These are phyloP conservation scores for Colius striatus DNA, from an alignment of 2,113 vertebrate genomes.

Conservation along the genomic window DNA sequence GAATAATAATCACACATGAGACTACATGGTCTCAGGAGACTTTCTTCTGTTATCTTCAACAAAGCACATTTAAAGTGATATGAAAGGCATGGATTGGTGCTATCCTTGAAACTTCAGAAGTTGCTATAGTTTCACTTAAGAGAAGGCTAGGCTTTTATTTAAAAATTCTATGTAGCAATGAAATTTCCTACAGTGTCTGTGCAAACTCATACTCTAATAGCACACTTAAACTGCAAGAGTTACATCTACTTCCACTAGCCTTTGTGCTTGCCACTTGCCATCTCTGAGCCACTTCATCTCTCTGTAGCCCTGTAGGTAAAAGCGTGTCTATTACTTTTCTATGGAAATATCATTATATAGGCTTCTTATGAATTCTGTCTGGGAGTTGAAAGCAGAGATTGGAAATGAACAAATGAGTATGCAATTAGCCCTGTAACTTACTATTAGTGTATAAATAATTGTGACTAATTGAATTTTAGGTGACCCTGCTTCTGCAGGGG, in stretches of 20 bases:
- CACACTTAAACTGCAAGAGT: too few relatives aligned
- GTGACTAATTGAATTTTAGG: not conserved
- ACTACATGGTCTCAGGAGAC: slow-evolving; percentile 3
- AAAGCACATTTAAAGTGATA: not conserved
- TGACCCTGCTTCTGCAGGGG: too few relatives aligned
- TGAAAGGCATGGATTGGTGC: not conserved
- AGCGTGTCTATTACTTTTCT: not conserved
- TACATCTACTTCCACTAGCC: accelerated
- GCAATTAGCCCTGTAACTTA: not conserved
- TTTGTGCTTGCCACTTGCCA: accelerated
- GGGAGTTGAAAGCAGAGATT: not conserved
- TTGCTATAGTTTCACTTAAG: not conserved
- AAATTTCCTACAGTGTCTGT: not conserved
- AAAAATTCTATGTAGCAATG: not conserved
- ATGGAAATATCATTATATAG: not conserved
- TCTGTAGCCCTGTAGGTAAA: not conserved
- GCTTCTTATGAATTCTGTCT: not conserved
- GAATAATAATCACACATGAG: slow-evolving; percentile 45
- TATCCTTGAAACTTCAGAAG: not conserved
- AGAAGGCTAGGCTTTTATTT: not conserved
- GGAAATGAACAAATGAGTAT: not conserved
- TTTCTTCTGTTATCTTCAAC: slow-evolving; percentile 5
- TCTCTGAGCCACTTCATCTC: not conserved
- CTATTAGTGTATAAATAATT: not conserved
- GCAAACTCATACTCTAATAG: not conserved